These are phyloP conservation scores for Mactra quadrangularis DNA, from an alignment of 1,140 invertebrate species.

Conservation along the genomic window DNA sequence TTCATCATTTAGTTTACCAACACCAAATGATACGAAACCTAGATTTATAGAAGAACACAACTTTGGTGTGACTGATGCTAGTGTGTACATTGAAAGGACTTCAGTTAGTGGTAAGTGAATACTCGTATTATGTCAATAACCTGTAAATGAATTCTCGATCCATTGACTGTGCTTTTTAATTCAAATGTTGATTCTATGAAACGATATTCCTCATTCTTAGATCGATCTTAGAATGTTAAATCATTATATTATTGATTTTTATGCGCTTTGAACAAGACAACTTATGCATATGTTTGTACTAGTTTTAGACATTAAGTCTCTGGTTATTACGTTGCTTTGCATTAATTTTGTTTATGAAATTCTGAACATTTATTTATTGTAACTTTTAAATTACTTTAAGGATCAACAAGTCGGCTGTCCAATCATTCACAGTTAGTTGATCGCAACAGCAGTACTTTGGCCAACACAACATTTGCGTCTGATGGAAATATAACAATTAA, in stretches of 20 bases:
- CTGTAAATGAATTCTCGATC: too few species aligned
- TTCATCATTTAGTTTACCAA: background rate
- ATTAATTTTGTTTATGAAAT: background rate
- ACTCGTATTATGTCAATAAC: too few species aligned
- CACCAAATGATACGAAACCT: background rate
- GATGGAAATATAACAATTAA: background rate
- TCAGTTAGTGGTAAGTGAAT: conserved; percentile 3
- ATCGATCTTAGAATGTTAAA: too few species aligned
- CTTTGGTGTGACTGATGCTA: conserved; percentile 17
- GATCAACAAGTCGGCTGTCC: background rate
- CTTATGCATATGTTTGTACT: too few species aligned
- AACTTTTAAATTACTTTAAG: background rate
- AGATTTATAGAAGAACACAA: background rate
- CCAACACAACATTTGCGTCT: background rate
- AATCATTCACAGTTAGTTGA: conserved; percentile 17
- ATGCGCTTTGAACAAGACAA: too few species aligned
- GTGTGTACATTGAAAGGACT: background rate
- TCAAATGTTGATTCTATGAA: too few species aligned
- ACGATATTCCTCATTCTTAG: too few species aligned
- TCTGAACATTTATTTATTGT: background rate
- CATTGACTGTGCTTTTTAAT: too few species aligned
- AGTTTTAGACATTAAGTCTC: too few species aligned
- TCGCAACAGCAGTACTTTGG: background rate
- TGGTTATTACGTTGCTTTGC: background rate
- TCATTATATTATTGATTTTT: too few species aligned